Evolutionary conservation across 2,888 invertebrate genomes (phyloP).

Genomic region (Trichacis sp.): DNA sequence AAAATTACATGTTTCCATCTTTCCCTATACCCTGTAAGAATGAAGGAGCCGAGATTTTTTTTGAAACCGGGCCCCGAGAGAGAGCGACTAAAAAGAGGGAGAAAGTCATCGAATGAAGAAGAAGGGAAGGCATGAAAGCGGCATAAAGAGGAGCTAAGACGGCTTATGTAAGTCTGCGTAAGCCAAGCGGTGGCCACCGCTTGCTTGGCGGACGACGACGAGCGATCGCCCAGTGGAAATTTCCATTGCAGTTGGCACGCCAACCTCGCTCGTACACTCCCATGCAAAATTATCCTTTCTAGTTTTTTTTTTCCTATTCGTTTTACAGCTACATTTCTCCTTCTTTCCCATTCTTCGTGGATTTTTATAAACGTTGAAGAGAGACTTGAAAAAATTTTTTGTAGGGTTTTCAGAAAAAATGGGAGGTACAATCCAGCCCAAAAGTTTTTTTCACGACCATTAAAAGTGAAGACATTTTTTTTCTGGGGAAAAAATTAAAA

Average conservation of each 20-base stretch:
- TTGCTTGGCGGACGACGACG: too few species aligned
- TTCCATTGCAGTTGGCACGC: constrained; percentile 66
- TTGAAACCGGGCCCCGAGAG: neutral
- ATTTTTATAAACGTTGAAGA: too few species aligned
- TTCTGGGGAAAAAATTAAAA: too few species aligned
- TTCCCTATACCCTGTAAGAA: too few species aligned
- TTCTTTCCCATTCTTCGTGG: too few species aligned
- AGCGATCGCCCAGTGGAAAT: constrained; percentile 60
- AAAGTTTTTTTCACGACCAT: too few species aligned
- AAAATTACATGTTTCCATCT: neutral
- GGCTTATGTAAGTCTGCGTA: constrained; percentile 41
- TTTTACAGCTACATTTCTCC: neutral
- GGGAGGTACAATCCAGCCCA: too few species aligned
- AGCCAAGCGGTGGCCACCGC: constrained; percentile 46
- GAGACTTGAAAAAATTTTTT: too few species aligned
- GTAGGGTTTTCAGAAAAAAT: too few species aligned
- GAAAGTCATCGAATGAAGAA: constrained; percentile 28
- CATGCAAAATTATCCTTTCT: constrained; percentile 49
- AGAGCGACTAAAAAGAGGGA: constrained; percentile 27
- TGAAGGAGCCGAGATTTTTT: neutral
- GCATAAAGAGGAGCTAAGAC: constrained; percentile 34
- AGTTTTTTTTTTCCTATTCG: neutral
- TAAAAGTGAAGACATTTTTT: too few species aligned
- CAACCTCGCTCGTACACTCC: constrained; percentile 58
- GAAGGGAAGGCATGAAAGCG: constrained; percentile 36